These are phyloP conservation scores for Augochlorella aurata DNA, from an alignment of 2,888 invertebrate species.

Conservation along the genomic window DNA sequence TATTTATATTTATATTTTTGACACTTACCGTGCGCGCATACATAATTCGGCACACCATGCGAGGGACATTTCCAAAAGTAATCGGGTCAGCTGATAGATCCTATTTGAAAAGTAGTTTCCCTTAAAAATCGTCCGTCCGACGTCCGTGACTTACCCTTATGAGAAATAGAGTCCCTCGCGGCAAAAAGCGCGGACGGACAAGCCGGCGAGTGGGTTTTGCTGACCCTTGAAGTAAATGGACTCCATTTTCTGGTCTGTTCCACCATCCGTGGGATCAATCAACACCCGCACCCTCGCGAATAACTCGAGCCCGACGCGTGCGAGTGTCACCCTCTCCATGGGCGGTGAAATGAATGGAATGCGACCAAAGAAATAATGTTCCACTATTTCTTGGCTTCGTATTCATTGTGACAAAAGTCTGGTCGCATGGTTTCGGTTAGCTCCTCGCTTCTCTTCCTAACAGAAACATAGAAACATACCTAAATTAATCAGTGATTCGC, in stretches of 20 bases:
- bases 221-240: conserved; percentile 58
- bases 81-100: too few species aligned
- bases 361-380: conserved; percentile 10
- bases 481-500: not conserved
- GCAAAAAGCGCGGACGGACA: conserved; percentile 45
- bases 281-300: conserved; percentile 41
- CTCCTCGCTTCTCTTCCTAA: too few species aligned
- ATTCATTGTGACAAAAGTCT: conserved; percentile 9
- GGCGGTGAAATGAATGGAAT: conserved; percentile 10
- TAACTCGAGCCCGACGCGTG: conserved; percentile 31
- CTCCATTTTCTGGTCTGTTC: conserved; percentile 47
- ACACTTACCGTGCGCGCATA: too few species aligned
- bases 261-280: conserved; percentile 55
- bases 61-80: too few species aligned
- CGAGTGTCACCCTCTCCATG: conserved; percentile 33
- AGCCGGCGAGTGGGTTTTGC: conserved; percentile 37
- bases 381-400: not conserved
- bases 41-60: too few species aligned
- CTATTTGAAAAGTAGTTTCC: not conserved
- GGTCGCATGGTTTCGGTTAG: not conserved
- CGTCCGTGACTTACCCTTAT: not conserved
- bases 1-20: too few species aligned
- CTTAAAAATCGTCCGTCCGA: conserved; percentile 12
- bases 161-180: conserved; percentile 13
- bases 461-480: too few species aligned